Conservation (phyloP, 2,888 invertebrate species). For the Himalopsyche kuldschensis region DNA sequence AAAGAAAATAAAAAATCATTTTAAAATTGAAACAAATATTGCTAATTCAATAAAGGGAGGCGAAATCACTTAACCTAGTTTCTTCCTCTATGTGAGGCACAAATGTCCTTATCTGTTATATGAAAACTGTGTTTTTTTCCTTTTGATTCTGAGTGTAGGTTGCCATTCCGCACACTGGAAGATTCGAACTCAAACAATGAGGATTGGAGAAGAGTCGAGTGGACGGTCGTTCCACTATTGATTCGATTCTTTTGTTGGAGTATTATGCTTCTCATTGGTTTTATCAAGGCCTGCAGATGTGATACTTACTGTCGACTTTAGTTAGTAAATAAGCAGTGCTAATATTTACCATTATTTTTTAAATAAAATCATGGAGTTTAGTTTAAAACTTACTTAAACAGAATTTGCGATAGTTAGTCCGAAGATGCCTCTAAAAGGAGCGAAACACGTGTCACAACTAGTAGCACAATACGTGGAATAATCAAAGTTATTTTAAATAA, state of each 20-base stretch:
- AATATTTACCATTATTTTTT: no score
- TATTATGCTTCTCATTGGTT: not conserved
- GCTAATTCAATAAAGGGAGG: not conserved
- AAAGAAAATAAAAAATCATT: no score
- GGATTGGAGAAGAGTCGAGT: not conserved
- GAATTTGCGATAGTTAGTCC: no score
- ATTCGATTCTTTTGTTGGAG: not conserved
- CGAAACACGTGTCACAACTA: no score
- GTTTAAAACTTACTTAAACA: no score
- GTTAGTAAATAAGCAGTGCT: no score
- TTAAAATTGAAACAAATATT: no score
- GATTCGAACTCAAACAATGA: not conserved
- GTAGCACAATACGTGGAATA: no score
- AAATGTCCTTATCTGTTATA: not conserved
- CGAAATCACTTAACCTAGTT: not conserved
- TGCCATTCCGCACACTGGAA: not conserved
- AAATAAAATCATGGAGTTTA: no score
- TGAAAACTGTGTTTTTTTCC: not conserved
- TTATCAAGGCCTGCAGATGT: not conserved
- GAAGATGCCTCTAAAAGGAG: no score
- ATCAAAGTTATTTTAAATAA: no score
- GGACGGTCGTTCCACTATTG: not conserved
- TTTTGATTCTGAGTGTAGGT: not conserved
- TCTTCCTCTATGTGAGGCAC: not conserved
- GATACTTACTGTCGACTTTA: no score